A percentile compares a stretch with the other conserved stretches of the same genome.
These are phyloP conservation scores for Hyla sarda DNA, from an alignment of 2,113 vertebrate genomes.

Conservation along the genomic window DNA sequence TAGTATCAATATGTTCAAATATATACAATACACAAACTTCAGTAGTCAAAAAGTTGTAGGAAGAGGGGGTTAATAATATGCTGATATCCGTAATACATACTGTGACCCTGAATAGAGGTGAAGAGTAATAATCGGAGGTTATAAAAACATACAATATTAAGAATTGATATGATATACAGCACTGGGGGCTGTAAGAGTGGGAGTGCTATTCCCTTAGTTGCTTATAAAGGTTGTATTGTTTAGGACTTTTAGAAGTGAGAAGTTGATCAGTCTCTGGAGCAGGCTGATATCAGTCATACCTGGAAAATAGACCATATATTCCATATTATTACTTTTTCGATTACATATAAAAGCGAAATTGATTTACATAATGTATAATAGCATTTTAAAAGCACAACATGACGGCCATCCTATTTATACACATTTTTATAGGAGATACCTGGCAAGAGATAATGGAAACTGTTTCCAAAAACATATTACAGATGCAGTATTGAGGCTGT, in stretches of 20 bases:
- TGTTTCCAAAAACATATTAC: not conserved
- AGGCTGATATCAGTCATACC: conserved; percentile 12
- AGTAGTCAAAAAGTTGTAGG: not conserved
- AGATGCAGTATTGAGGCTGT: no score
- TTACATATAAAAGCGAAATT: not conserved
- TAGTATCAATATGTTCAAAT: not conserved
- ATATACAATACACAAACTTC: not conserved
- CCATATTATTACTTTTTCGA: not conserved
- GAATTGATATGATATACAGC: not conserved
- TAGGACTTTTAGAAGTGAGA: not conserved
- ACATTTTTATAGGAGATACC: not conserved
- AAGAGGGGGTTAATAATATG: not conserved
- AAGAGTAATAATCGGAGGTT: not conserved
- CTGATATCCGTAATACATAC: not conserved
- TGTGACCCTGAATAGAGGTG: not conserved
- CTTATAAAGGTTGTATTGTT: no score
- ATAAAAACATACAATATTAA: not conserved
- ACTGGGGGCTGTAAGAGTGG: not conserved
- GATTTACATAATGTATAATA: not conserved
- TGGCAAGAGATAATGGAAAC: not conserved
- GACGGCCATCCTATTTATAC: no score
- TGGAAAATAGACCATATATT: conserved; percentile 1
- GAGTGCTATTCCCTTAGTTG: not conserved
- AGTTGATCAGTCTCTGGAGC: not conserved
- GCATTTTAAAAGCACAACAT: not conserved